Evolutionary conservation across 2,113 vertebrate species (phyloP).

Genomic region (Stictonetta naevosa): DNA sequence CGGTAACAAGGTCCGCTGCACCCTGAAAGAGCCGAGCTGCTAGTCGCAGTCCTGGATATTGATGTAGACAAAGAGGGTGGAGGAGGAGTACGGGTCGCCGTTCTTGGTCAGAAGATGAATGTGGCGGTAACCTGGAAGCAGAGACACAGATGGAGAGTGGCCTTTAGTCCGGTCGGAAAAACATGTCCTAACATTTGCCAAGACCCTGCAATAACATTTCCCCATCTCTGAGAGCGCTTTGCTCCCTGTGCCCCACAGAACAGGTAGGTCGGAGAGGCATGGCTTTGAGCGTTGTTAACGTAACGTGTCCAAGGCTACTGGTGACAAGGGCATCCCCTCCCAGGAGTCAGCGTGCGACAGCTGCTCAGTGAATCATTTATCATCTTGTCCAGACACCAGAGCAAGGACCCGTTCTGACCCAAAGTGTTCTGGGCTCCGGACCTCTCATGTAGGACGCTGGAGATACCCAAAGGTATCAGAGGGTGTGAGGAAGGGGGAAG

Average conservation of each 20-base stretch:
- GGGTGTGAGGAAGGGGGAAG: background rate
- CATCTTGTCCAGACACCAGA: background rate
- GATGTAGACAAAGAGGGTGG: conserved; percentile 89
- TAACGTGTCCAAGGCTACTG: rapidly evolving
- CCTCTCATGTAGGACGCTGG: background rate
- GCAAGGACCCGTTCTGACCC: background rate
- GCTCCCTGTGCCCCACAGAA: background rate
- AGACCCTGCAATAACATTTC: background rate
- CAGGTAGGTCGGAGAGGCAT: background rate
- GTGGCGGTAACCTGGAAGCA: conserved; percentile 89
- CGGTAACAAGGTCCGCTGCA: background rate
- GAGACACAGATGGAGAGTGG: background rate
- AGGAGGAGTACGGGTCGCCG: conserved; percentile 84
- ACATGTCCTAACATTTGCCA: background rate
- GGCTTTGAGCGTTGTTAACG: background rate
- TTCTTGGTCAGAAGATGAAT: conserved; percentile 90
- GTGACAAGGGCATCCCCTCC: background rate
- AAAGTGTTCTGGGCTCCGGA: background rate
- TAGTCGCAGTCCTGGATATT: conserved; percentile 75
- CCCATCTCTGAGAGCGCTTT: background rate
- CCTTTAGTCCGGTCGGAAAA: background rate
- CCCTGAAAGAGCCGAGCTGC: background rate
- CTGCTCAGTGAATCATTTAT: background rate
- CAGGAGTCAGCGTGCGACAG: background rate
- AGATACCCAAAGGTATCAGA: background rate